Percentiles rank a stretch among this genome's conserved stretches.
Evolutionary conservation across 2,797 vertebrate genomes (phyloP).

Genomic region (Ptychobarbus kaznakovi): DNA sequence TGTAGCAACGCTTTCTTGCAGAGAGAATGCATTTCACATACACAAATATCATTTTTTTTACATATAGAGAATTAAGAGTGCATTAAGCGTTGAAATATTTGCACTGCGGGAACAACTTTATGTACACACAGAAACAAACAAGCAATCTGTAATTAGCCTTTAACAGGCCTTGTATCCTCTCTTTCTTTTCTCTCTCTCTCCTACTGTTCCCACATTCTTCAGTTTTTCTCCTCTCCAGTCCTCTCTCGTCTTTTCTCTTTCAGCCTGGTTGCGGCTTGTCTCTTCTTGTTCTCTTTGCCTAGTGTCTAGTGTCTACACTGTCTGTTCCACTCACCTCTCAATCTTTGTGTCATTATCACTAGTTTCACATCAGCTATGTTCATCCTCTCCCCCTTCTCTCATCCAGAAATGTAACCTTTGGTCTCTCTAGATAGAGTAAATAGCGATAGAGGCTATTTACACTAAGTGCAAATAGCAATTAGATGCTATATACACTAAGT

Average conservation of each 20-base stretch:
- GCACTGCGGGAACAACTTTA: not conserved
- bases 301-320: conserved; percentile 5
- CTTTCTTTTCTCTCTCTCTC: conserved; percentile 20
- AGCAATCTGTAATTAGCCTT: not conserved
- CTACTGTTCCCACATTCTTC: conserved; percentile 8
- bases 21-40: not conserved
- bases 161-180: conserved; percentile 14
- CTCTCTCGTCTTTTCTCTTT: conserved; percentile 22
- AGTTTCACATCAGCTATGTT: not conserved
- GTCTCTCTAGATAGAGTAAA: not conserved
- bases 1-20: not conserved
- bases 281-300: conserved; percentile 34
- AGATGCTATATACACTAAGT: too few species aligned
- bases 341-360: conserved; percentile 4
- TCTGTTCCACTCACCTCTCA: conserved; percentile 37
- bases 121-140: conserved; percentile 15
- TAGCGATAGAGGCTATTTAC: too few species aligned
- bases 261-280: conserved; percentile 34
- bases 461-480: too few species aligned
- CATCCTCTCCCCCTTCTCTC: conserved; percentile 21
- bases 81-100: not conserved
- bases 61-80: not conserved
- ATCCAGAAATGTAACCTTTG: conserved; percentile 34
- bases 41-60: not conserved
- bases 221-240: not conserved